Percentiles rank a stretch among this genome's conserved stretches.
These are phyloP conservation scores for Epizoanthus stellaris DNA, from an alignment of 92 coral and sea anemone genomes.

Conservation along the genomic window DNA sequence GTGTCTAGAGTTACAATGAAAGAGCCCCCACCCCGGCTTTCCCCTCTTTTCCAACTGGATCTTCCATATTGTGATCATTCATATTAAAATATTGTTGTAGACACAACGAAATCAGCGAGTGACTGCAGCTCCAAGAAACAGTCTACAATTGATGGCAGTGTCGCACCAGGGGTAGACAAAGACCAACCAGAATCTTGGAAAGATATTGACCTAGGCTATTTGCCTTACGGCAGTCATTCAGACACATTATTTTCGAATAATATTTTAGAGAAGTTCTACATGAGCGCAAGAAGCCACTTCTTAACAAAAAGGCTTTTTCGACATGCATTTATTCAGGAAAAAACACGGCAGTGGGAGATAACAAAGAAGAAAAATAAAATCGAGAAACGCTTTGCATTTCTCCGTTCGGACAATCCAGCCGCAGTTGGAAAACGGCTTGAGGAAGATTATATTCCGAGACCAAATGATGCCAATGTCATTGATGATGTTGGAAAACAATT, in stretches of 20 bases:
- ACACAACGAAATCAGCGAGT: slow-evolving; percentile 10
- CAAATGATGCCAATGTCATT: slow-evolving; percentile 56
- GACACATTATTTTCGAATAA: slow-evolving; percentile 62
- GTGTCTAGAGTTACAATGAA: no score
- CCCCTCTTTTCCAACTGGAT: no score
- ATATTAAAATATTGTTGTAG: no score
- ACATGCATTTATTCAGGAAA: slow-evolving; percentile 60
- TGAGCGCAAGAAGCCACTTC: slow-evolving; percentile 38
- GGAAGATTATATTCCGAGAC: slow-evolving; percentile 51
- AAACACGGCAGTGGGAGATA: slow-evolving; percentile 59
- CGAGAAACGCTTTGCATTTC: slow-evolving; percentile 42
- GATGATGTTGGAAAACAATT: slow-evolving; percentile 42
- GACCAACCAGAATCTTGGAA: slow-evolving; percentile 25
- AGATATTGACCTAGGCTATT: slow-evolving; percentile 49
- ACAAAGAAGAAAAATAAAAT: slow-evolving; percentile 52
- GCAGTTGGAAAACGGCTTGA: slow-evolving; percentile 57
- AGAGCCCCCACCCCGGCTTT: no score
- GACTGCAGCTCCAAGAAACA: not conserved
- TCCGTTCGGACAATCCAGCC: slow-evolving; percentile 60
- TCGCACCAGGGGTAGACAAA: slow-evolving; percentile 2
- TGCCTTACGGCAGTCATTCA: slow-evolving; percentile 55
- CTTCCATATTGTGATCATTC: no score
- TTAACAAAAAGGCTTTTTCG: slow-evolving; percentile 52
- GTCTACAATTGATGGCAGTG: slow-evolving; percentile 6
- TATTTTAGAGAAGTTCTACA: slow-evolving; percentile 53